Conservation (phyloP, 2,888 invertebrate genomes). For the Euphydryas editha region DNA sequence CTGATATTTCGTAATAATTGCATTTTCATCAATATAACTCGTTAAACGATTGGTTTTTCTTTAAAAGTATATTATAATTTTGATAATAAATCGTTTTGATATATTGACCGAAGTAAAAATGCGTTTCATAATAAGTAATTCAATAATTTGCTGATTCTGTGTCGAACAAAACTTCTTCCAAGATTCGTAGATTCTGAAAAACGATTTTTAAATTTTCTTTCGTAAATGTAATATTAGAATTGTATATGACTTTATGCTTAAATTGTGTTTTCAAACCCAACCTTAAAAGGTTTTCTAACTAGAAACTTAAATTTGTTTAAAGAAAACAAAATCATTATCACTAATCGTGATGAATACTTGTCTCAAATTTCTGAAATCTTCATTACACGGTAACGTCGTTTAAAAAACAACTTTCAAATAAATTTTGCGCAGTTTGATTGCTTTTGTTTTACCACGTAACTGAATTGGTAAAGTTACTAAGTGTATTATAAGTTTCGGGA, state of each 20-base stretch:
- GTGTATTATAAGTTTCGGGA: slow-evolving; percentile 30
- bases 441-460: slow-evolving; percentile 32
- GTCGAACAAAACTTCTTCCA: too few species aligned
- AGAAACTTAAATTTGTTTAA: slow-evolving; percentile 2
- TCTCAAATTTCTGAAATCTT: slow-evolving; percentile 12
- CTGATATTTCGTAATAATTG: too few species aligned
- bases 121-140: too few species aligned
- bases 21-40: too few species aligned
- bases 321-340: neutral
- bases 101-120: too few species aligned
- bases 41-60: too few species aligned
- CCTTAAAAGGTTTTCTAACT: neutral
- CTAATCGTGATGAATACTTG: slow-evolving; percentile 3
- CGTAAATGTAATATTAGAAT: too few species aligned
- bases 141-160: too few species aligned
- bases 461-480: slow-evolving; percentile 36
- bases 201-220: neutral
- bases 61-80: too few species aligned
- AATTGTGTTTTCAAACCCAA: neutral
- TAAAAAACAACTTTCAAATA: slow-evolving; percentile 27
- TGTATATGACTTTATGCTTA: neutral
- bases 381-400: slow-evolving; percentile 21
- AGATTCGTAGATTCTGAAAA: neutral
- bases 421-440: slow-evolving; percentile 35
- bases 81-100: too few species aligned